Base-by-base conservation (phyloP, 2,888 invertebrate species). In the Eupithecia abbreviata region DNA sequence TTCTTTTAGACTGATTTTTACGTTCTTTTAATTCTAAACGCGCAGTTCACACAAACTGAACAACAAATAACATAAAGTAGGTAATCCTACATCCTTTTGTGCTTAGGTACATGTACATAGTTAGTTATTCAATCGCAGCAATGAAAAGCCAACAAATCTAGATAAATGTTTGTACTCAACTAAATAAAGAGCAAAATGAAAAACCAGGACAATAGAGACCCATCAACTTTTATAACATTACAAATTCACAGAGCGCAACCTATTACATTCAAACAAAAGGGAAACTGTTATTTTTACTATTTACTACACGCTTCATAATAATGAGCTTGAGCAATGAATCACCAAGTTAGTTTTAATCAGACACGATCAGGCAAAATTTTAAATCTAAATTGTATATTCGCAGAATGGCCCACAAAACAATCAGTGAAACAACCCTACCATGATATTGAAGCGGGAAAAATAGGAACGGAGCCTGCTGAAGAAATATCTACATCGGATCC, bases 401-500 rank as follows among this genome's bases (percentile, higher is more conserved):
- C 86, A 93, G 93, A 90, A 88, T 93, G 91, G 90, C 93, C 94
- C 42, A 75, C 84, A 79, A 90, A 90, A 73, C 85, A 89, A 75
- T 91, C 91, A n/a, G 90, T 92, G n/a, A 90, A 88, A 82, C 93
- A 93, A 84, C 94, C 93, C 12, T 82, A 82, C 55, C 79, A 80
- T 66, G 82, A 82, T 71, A 73, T 69, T 47, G 82, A 84, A 67
- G 82, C 80, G 43, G 65, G 71, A 66, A 78, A 80, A 78, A 77
- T 82, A 73, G 80, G 81, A 73, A 78, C 81, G 72, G 84, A 84
- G 66, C 82, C 82, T 9, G 79, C 77, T 30, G 79, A 77, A 79
- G 81, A 84, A 79, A 76, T 77, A 74, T 79, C 78, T 55, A 76
- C 79, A 58, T 75, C 77, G 72, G 81, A 85, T 80, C 78, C 82